Percentiles rank a stretch among this genome's conserved stretches.
Conservation (phyloP, 2,888 invertebrate species). For the Acleris laterana region DNA sequence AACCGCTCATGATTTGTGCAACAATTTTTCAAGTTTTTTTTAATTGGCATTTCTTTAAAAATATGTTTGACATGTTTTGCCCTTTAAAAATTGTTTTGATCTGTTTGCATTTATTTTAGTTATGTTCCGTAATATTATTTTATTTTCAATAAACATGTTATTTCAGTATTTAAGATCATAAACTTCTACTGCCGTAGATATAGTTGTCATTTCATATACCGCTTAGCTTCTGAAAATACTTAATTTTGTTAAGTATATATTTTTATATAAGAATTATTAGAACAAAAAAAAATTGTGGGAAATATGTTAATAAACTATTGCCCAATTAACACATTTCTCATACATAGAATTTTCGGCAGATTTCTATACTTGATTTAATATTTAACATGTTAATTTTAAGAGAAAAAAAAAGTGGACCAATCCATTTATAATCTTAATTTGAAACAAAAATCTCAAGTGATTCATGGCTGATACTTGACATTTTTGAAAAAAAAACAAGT, state of each 20-base stretch:
- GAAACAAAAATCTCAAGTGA: conserved; percentile 74
- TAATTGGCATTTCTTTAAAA: neutral
- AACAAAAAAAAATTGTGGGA: too few relatives aligned
- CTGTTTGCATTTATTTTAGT: conserved; percentile 14
- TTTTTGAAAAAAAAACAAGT: conserved; percentile 61
- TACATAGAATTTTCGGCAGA: conserved; percentile 14
- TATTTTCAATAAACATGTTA: neutral
- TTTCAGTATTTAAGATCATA: conserved; percentile 38
- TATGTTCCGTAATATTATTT: conserved; percentile 7
- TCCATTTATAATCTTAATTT: conserved; percentile 45
- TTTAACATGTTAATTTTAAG: conserved; percentile 20
- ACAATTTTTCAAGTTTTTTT: neutral
- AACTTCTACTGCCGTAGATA: conserved; percentile 52
- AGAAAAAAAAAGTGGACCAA: conserved; percentile 50
- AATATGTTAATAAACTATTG: conserved; percentile 49
- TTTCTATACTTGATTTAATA: conserved; percentile 41
- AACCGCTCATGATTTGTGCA: neutral
- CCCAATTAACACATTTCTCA: conserved; percentile 35
- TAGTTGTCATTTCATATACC: conserved; percentile 34
- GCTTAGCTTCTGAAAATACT: conserved; percentile 27
- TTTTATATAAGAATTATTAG: conserved; percentile 29
- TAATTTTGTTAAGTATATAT: conserved; percentile 36
- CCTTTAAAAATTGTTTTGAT: conserved; percentile 37
- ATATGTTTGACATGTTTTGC: neutral
- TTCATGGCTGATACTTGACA: conserved; percentile 80